A percentile compares a stretch with the other conserved stretches of the same genome.
phyloP scores from a whole-genome alignment of 2,113 vertebrate genomes.

The Rutilus rutilus region DNA sequence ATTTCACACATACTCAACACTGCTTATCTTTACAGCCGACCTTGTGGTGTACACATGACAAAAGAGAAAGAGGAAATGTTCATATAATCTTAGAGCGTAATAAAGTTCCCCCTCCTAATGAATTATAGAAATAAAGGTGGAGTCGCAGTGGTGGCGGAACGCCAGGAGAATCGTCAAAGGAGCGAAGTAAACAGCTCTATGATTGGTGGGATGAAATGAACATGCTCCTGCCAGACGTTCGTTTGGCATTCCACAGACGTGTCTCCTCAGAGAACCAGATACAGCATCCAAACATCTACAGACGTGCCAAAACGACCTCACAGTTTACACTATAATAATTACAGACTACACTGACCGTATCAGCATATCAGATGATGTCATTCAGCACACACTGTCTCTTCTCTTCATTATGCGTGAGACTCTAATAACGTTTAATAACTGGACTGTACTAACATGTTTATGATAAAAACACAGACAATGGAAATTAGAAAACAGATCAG shows the following conservation, averaged over 20 bases:
- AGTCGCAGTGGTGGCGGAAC: slow-evolving; percentile 3
- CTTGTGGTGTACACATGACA: slow-evolving; percentile 79
- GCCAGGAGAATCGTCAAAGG: slow-evolving; percentile 20
- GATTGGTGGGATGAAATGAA: slow-evolving; percentile 40
- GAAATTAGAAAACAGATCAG: background rate
- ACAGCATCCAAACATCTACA: slow-evolving; percentile 29
- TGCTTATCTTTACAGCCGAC: slow-evolving; percentile 79
- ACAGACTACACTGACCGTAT: slow-evolving; percentile 2
- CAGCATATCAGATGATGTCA: background rate
- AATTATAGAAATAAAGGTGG: slow-evolving; percentile 26
- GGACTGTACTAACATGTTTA: background rate
- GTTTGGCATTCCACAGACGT: slow-evolving; percentile 19
- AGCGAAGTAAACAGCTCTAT: slow-evolving; percentile 22
- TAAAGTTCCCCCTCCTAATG: background rate
- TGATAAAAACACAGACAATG: background rate
- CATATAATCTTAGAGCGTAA: background rate
- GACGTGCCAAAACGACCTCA: slow-evolving; percentile 27
- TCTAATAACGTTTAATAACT: background rate
- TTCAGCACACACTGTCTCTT: background rate
- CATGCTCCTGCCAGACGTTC: slow-evolving; percentile 10
- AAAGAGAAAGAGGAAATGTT: slow-evolving; percentile 53
- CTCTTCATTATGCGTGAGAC: background rate
- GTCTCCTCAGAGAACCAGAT: slow-evolving; percentile 19
- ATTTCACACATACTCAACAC: slow-evolving; percentile 76
- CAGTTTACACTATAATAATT: slow-evolving; percentile 27